Evolutionary conservation across 2,888 invertebrate species (phyloP).

Genomic region (Tillus elongatus): DNA sequence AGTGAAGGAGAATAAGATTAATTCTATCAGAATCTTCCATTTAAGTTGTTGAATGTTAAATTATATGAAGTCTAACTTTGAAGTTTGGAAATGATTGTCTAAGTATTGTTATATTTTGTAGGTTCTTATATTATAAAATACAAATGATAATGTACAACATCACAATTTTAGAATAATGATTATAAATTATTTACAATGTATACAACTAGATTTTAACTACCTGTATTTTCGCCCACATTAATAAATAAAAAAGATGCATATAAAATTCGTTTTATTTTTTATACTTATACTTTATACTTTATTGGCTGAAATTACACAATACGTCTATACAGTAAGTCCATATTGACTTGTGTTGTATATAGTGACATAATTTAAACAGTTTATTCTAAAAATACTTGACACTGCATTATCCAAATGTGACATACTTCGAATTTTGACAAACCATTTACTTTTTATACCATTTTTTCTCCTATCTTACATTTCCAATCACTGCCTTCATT

Average conservation of each 20-base stretch:
- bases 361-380: too few relatives aligned
- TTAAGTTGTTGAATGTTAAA: constrained; percentile 36
- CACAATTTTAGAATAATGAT: constrained; percentile 31
- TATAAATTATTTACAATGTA: constrained; percentile 35
- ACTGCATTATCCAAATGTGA: too few relatives aligned
- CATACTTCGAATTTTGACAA: too few relatives aligned
- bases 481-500: too few relatives aligned
- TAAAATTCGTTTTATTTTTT: constrained; percentile 7
- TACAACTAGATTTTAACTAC: constrained; percentile 35
- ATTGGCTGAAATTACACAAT: too few relatives aligned
- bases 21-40: constrained; percentile 35
- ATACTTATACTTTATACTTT: too few relatives aligned
- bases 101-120: constrained; percentile 36
- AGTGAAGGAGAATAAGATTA: constrained; percentile 19
- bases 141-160: constrained; percentile 38
- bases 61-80: constrained; percentile 35
- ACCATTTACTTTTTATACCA: too few relatives aligned
- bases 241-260: constrained; percentile 29
- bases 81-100: constrained; percentile 33
- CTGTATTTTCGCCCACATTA: constrained; percentile 37
- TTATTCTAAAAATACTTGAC: too few relatives aligned
- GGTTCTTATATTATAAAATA: constrained; percentile 30
- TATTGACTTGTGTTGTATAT: too few relatives aligned
- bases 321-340: too few relatives aligned
- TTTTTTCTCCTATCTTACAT: too few relatives aligned